Base-by-base conservation (phyloP, 2,797 vertebrate genomes). In the Knipowitschia caucasica region DNA sequence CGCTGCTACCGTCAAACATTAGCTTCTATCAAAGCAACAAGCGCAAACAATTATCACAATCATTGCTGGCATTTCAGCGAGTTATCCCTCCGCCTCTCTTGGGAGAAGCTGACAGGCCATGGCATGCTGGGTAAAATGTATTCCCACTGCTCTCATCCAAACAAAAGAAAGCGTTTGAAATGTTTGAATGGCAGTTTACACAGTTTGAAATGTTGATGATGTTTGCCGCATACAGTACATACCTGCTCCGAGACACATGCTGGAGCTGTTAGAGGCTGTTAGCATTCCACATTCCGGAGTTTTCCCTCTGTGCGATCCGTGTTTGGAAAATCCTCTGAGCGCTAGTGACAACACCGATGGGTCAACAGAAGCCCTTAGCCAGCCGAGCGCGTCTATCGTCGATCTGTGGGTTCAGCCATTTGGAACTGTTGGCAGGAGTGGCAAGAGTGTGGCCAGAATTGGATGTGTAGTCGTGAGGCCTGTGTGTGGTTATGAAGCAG, bases 101-200 rank as follows among this genome's bases (percentile, higher is more conserved):
- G 0, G 30, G 29, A 39, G 43, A 53, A 49, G 61, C 65, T 69
- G 81, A 78, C 80, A 75, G 83, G 82, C 85, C 72, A 53, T 59
- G 46, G 69, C 73, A 69, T 60, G 27, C 63, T 81, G 47, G 70
- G 71, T 86, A 87, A 86, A 85, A 81, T 85, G 81, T 82, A 79
- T 77, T 62, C 15, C 1, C 50, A 68, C 56, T 15, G 15, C 71
- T 62, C 59, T 72, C 61, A 60, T 24, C 39, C 65, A 30, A 58
- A 59, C 65, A 56, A 60, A 73, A 25, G 50, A 30, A 42, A 54
- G 30, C 56, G 36, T 56, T 47, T 17, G 29, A 60, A 30, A 25
- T 23, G 12, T n/a, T 30, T 2, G 47, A 50, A 34, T 50, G 47
- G 31, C 12, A 3, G 29, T 33, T 31, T 49, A 18, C 30, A 12